These are phyloP conservation scores for Schizopygopsis pylzovi DNA, from an alignment of 2,797 vertebrate species.

Conservation along the genomic window DNA sequence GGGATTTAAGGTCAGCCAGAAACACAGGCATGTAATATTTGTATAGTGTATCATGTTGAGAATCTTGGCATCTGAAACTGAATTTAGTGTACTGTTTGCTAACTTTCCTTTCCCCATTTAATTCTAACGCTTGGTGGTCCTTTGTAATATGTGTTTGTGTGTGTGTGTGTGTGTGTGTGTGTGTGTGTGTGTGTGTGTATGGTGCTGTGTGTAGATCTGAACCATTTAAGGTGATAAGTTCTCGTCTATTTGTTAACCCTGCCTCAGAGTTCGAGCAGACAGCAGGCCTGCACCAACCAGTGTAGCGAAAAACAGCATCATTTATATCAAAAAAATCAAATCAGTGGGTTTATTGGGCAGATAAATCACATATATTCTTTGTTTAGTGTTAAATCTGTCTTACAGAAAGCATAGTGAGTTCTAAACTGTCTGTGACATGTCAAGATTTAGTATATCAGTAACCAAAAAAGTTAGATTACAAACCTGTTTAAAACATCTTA, in stretches of 20 bases:
- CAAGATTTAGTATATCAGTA: background rate
- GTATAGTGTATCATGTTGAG: background rate
- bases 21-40: background rate
- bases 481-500: background rate
- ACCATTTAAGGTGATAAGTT: conserved; percentile 60
- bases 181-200: conserved; percentile 20
- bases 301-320: background rate
- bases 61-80: conserved; percentile 8
- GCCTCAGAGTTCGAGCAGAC: conserved; percentile 20
- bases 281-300: conserved; percentile 19
- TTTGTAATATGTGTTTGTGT: conserved; percentile 33
- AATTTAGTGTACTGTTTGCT: conserved; percentile 4
- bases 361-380: background rate
- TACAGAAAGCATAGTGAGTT: background rate
- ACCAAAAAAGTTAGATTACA: background rate
- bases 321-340: background rate
- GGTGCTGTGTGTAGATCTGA: conserved; percentile 42
- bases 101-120: conserved; percentile 20
- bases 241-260: conserved; percentile 35
- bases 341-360: background rate
- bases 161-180: conserved; percentile 22
- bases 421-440: background rate
- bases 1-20: background rate
- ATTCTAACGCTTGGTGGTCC: conserved; percentile 18
- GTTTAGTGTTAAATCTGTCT: background rate